Evolutionary conservation across 2,113 vertebrate genomes (phyloP).

Genomic region (Sapajus apella): DNA sequence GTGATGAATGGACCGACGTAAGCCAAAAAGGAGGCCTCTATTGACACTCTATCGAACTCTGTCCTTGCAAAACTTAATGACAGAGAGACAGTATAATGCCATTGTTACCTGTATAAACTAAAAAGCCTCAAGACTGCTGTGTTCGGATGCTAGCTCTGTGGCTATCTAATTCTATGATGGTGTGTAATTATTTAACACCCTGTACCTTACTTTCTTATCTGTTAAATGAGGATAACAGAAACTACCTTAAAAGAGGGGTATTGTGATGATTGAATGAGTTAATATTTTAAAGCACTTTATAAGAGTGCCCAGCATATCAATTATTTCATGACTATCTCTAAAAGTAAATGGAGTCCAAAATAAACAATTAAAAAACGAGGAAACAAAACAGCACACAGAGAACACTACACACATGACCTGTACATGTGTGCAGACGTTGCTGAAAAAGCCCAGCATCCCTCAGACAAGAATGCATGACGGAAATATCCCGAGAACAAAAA

Average conservation of each 20-base stretch:
- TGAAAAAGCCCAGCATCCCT: neutral
- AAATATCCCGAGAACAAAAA: conserved; percentile 15
- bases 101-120: neutral
- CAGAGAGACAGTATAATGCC: neutral
- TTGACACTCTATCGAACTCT: neutral
- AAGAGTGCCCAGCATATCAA: neutral
- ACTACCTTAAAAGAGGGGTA: neutral
- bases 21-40: neutral
- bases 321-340: neutral
- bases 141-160: neutral
- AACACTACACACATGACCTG: neutral
- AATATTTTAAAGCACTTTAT: neutral
- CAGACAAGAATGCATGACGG: neutral
- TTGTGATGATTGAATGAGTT: neutral
- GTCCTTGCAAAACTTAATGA: neutral
- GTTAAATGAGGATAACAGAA: neutral
- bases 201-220: neutral
- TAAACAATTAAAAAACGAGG: neutral
- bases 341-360: conserved; percentile 27
- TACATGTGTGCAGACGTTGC: fast-evolving
- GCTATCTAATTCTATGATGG: neutral
- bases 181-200: neutral
- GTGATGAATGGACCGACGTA: neutral
- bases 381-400: neutral
- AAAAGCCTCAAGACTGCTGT: neutral